A percentile compares a stretch with the other conserved stretches of the same genome.
Evolutionary conservation across 2,797 vertebrate genomes (phyloP).

Genomic region (Choloepus didactylus): DNA sequence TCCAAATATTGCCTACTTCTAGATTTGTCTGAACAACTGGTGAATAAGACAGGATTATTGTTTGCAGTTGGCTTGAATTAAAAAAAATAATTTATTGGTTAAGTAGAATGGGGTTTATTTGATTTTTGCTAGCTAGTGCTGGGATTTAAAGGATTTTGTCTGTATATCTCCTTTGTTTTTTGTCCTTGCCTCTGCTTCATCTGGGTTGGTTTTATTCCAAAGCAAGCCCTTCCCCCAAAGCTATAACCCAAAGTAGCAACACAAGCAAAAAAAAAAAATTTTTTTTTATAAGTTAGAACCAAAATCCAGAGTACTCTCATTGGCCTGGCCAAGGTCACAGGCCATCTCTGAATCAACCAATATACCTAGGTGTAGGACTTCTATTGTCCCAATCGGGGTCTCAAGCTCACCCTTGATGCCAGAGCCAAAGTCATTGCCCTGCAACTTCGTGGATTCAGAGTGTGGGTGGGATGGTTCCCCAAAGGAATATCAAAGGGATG

Average conservation of each 20-base stretch:
- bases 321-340: neutral
- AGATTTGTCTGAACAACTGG: neutral
- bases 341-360: neutral
- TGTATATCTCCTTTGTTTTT: too few relatives aligned
- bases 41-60: neutral
- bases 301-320: neutral
- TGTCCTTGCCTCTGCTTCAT: neutral
- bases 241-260: neutral
- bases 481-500: neutral
- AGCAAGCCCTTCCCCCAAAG: neutral
- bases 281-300: neutral
- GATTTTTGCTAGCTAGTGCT: neutral
- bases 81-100: neutral
- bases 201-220: neutral
- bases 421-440: neutral
- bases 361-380: neutral
- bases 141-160: neutral
- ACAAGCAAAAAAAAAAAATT: neutral
- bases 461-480: neutral
- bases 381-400: neutral
- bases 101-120: slow-evolving; percentile 15
- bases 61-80: neutral
- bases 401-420: neutral
- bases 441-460: neutral
- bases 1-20: neutral